Conservation (phyloP, 2,888 invertebrate species). For the Patella depressa region DNA sequence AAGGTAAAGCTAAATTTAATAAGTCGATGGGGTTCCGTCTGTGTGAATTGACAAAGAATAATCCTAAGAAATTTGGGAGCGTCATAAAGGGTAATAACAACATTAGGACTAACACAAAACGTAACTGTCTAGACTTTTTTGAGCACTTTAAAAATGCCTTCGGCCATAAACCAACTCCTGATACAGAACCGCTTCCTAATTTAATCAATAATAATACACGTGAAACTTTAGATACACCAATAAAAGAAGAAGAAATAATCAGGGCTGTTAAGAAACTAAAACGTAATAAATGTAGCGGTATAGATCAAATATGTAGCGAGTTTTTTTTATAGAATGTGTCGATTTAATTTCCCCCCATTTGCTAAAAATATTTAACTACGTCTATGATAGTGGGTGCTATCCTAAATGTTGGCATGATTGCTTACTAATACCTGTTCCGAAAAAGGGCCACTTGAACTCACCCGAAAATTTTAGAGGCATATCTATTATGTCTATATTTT, state of each 20-base stretch:
- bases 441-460: too few species aligned
- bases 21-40: too few species aligned
- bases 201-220: not conserved
- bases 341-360: not conserved
- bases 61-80: not conserved
- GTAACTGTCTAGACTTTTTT: not conserved
- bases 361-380: not conserved
- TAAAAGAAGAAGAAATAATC: not conserved
- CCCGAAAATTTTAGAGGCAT: too few species aligned
- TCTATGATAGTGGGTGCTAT: not conserved
- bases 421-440: too few species aligned
- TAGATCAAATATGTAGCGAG: not conserved
- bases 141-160: not conserved
- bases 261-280: not conserved
- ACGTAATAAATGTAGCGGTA: too few species aligned
- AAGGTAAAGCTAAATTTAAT: too few species aligned
- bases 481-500: too few species aligned
- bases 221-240: not conserved
- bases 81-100: not conserved
- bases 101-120: not conserved
- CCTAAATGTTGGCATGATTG: not conserved
- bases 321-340: conserved; percentile 2
- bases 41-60: not conserved
- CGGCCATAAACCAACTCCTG: not conserved
- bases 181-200: not conserved